Percentiles rank a stretch among this genome's conserved stretches.
These are phyloP conservation scores for Apostichopus leukothele DNA, from an alignment of 53 echinoderm and acorn worm species.

Conservation along the genomic window DNA sequence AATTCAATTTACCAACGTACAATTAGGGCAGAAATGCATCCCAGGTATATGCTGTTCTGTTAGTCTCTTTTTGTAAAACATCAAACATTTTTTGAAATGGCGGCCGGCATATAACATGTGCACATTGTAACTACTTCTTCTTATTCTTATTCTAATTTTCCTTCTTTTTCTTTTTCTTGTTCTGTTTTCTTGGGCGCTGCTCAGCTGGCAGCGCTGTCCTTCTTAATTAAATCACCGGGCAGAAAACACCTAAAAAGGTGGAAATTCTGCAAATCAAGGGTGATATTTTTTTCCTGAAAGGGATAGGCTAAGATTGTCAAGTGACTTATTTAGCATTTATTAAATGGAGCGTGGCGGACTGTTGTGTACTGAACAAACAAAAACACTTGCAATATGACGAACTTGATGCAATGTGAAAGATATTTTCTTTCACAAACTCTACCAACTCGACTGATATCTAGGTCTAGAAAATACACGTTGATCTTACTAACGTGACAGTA, in stretches of 20 bases:
- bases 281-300: constrained; percentile 24
- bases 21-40: constrained; percentile 39
- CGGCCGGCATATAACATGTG: constrained; percentile 3
- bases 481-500: too few species aligned
- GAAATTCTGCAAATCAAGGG: constrained; percentile 46
- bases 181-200: not conserved
- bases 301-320: constrained; percentile 32
- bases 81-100: constrained; percentile 17
- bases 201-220: constrained; percentile 26
- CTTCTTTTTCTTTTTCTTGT: not conserved
- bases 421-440: too few species aligned
- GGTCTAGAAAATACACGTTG: too few species aligned
- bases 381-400: not conserved
- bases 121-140: constrained; percentile 1
- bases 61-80: constrained; percentile 9
- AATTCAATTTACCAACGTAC: constrained; percentile 38
- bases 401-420: too few species aligned
- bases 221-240: constrained; percentile 26
- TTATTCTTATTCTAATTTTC: not conserved
- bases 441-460: too few species aligned
- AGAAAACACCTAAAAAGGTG: constrained; percentile 44
- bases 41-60: not conserved
- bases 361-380: constrained; percentile 8
- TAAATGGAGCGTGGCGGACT: constrained; percentile 30
- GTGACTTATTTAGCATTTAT: constrained; percentile 31